These are phyloP conservation scores for Chiloscyllium punctatum DNA, from an alignment of 2,797 vertebrate species.

Conservation along the genomic window DNA sequence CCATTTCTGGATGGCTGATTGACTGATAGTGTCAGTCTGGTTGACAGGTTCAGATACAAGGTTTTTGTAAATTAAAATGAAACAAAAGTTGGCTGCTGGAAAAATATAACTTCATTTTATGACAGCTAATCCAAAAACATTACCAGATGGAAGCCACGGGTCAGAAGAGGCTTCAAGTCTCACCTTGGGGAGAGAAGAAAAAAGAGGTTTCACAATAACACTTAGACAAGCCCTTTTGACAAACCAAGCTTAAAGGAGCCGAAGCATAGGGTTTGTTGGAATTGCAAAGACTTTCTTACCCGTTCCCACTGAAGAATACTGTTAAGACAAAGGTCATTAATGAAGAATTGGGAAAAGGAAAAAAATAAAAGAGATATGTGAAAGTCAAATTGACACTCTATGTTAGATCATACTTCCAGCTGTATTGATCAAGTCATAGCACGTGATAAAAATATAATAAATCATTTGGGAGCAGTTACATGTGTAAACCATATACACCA, in stretches of 20 bases:
- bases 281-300: neutral
- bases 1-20: conserved; percentile 35
- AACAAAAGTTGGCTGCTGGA: conserved; percentile 36
- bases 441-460: conserved; percentile 18
- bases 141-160: conserved; percentile 36
- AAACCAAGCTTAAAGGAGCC: neutral
- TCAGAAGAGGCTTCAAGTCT: conserved; percentile 30
- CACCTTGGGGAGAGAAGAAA: conserved; percentile 36
- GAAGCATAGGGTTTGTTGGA: neutral
- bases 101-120: conserved; percentile 35
- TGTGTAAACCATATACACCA: conserved; percentile 12
- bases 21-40: conserved; percentile 32
- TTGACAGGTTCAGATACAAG: conserved; percentile 37
- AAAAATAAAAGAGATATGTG: neutral
- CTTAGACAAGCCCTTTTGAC: neutral
- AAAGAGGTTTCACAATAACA: conserved; percentile 12
- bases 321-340: neutral
- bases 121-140: conserved; percentile 37
- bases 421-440: neutral
- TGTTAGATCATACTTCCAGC: conserved; percentile 28
- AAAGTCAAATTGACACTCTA: conserved; percentile 27
- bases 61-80: conserved; percentile 38
- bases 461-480: conserved; percentile 26
- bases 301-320: neutral
- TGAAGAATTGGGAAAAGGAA: neutral